Evolutionary conservation across 2,113 vertebrate genomes (phyloP), one percentile per base, ranked within the genome.

Genomic region (Coryphaenoides rupestris): DNA sequence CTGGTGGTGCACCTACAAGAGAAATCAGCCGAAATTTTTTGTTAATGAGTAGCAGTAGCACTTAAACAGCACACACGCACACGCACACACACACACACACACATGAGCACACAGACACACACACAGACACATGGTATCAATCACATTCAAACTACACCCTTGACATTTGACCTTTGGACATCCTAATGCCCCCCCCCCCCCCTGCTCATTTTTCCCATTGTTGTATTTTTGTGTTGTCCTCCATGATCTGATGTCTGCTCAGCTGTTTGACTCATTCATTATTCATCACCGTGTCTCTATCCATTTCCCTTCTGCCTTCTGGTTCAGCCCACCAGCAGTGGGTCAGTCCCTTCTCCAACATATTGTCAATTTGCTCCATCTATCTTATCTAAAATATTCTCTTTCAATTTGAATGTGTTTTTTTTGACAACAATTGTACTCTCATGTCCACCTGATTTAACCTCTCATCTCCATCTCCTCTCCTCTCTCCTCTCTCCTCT

Each of bases 241-340:
- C 78, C 75, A 80, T 81, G 58, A 80, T 26, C 62, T 68, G 15
- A 2, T 24, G 55, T 63, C 60, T 47, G 15, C 45, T 74, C 79
- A 74, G 71, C 70, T 66, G 58, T 66, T 68, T 59, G 69, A 50
- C 75, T 81, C 2, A 82, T 53, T 79, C 16, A 13, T 54, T 75
- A 78, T 80, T 80, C 24, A 87, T 76, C 6, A 4, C 28, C 0
- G 1, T 65, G 10, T 65, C n/a, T 62, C 12, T 21, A 65, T n/a
- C n/a, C n/a, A n/a, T n/a, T 74, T 50, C 60, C n/a, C 28, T 33
- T 9, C 28, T 33, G 10, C n/a, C n/a, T n/a, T n/a, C n/a, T 6
- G 10, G 28, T 33, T 33, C 28, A 33, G 28, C 28, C 28, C 28
- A 33, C 10, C 28, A 33, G 28, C 1, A 33, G 28, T 33, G 28